A percentile compares a stretch with the other conserved stretches of the same genome.
Evolutionary conservation across 2,113 vertebrate genomes (phyloP).

Genomic region (Malaclemys terrapin): DNA sequence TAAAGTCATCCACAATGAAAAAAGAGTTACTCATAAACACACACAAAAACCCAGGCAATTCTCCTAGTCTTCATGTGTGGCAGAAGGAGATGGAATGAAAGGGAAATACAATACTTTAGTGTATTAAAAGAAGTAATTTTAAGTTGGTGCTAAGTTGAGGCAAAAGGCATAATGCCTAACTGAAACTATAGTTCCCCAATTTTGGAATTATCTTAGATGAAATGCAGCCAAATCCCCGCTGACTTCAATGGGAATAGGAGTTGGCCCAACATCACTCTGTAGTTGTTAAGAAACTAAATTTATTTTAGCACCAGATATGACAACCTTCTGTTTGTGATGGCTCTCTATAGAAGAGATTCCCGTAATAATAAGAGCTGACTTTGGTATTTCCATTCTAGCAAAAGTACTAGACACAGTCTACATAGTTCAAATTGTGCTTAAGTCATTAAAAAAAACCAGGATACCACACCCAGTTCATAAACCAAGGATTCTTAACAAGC

Average conservation of each 20-base stretch:
- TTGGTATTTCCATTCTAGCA: conserved; percentile 47
- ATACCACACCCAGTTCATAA: conserved; percentile 53
- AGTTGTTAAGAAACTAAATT: conserved; percentile 11
- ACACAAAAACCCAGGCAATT: neutral
- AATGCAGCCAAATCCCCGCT: conserved; percentile 33
- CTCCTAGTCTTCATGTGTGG: conserved; percentile 39
- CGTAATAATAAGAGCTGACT: conserved; percentile 38
- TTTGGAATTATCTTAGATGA: conserved; percentile 13
- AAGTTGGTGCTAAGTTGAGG: neutral
- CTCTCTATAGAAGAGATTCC: neutral
- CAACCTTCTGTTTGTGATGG: conserved; percentile 18
- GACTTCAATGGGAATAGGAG: conserved; percentile 14
- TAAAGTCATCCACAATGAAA: conserved; percentile 21
- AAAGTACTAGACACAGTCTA: conserved; percentile 27
- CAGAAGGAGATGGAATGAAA: conserved; percentile 34
- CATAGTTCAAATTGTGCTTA: conserved; percentile 51
- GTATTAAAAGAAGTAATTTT: conserved; percentile 51
- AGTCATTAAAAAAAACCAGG: conserved; percentile 20
- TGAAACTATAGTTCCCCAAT: neutral
- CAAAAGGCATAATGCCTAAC: conserved; percentile 1
- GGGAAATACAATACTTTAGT: conserved; percentile 33
- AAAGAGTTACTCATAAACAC: conserved; percentile 48
- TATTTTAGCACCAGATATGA: conserved; percentile 42
- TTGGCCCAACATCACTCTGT: neutral
- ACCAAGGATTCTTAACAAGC: conserved; percentile 33